Evolutionary conservation across 2,113 vertebrate genomes (phyloP).

Genomic region (Naja naja): DNA sequence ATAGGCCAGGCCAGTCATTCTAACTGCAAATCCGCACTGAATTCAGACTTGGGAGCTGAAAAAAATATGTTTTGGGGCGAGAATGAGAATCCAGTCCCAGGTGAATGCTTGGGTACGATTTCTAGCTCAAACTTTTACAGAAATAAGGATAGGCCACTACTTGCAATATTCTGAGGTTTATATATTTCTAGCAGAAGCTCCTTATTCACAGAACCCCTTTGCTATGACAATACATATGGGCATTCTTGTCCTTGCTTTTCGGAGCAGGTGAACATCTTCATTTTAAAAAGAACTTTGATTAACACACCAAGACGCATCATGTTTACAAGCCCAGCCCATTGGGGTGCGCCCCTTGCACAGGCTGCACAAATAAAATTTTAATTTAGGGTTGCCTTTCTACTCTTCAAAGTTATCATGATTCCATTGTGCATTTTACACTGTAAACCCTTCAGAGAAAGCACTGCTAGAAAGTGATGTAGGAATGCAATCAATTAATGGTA

Average conservation of each 20-base stretch:
- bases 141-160: neutral
- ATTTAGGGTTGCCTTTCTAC: neutral
- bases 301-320: neutral
- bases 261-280: neutral
- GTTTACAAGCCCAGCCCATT: neutral
- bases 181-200: neutral
- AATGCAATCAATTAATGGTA: neutral
- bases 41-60: too few relatives aligned
- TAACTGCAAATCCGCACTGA: neutral
- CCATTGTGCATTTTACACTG: neutral
- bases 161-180: neutral
- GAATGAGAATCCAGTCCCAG: neutral
- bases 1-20: neutral
- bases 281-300: neutral
- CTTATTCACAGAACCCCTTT: neutral
- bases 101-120: neutral
- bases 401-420: too few relatives aligned
- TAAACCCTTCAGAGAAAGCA: neutral
- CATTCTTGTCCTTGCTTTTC: neutral
- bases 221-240: neutral
- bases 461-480: neutral
- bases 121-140: neutral
- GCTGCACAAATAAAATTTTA: neutral
- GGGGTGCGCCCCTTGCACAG: neutral
- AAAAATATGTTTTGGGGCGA: too few relatives aligned